phyloP scores from a whole-genome alignment of 1,140 invertebrate species.

The Brachionus asplanchnoidis region DNA sequence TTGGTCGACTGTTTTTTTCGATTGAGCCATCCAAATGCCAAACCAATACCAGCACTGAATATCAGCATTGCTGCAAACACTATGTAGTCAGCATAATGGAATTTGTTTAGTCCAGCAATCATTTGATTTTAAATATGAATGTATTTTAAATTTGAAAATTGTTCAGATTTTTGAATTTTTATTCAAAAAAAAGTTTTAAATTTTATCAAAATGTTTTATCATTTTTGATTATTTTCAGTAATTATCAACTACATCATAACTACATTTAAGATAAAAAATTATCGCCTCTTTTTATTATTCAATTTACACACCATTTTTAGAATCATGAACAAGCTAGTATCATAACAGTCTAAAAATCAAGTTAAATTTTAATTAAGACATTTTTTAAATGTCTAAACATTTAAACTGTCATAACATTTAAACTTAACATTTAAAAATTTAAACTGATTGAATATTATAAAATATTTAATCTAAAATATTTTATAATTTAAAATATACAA shows the following conservation, averaged over 20 bases:
- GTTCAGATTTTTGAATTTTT: background rate
- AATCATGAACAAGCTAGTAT: too few relatives aligned
- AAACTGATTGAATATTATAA: too few relatives aligned
- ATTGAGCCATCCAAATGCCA: slow-evolving; percentile 5
- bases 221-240: background rate
- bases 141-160: background rate
- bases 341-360: too few relatives aligned
- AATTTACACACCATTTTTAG: too few relatives aligned
- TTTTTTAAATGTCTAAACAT: too few relatives aligned
- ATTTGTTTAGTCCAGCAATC: background rate
- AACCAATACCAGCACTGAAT: slow-evolving; percentile 12
- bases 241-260: background rate
- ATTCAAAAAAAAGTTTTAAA: background rate
- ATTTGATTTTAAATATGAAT: background rate
- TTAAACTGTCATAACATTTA: too few relatives aligned
- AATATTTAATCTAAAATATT: too few relatives aligned
- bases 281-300: background rate
- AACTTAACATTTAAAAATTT: too few relatives aligned
- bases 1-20: slow-evolving; percentile 32
- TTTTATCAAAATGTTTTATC: background rate
- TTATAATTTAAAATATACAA: too few relatives aligned
- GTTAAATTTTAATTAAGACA: too few relatives aligned
- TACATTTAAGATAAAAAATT: background rate
- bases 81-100: slow-evolving; percentile 36
- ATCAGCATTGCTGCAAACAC: slow-evolving; percentile 27